Conservation (phyloP, 2,113 vertebrate genomes). For the Capreolus pygargus region DNA sequence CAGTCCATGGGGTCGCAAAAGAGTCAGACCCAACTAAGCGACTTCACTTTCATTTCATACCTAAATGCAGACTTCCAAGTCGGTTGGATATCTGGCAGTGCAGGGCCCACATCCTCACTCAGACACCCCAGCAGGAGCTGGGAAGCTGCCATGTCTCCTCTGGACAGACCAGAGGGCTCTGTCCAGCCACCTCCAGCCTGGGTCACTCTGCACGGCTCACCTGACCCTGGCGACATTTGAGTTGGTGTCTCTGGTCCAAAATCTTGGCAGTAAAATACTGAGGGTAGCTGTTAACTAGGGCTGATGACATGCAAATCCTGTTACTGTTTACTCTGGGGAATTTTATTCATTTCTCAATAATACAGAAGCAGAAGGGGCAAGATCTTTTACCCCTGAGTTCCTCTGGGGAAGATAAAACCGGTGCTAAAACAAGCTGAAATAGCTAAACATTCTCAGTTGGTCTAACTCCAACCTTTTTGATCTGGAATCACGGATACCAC, state of each 20-base stretch:
- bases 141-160: neutral
- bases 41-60: neutral
- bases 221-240: rapidly evolving
- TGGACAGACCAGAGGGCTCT: neutral
- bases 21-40: neutral
- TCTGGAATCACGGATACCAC: neutral
- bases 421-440: neutral
- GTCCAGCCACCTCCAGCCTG: neutral
- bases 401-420: neutral
- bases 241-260: neutral
- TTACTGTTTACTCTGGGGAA: neutral
- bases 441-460: neutral
- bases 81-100: neutral
- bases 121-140: neutral
- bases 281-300: neutral
- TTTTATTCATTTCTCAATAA: neutral
- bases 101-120: neutral
- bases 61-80: neutral
- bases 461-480: neutral
- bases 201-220: neutral
- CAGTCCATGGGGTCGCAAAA: neutral
- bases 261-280: neutral
- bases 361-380: neutral
- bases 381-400: neutral
- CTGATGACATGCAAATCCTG: neutral